These are phyloP conservation scores for Lamellibrachia satsuma DNA, from an alignment of 2,888 invertebrate species.

Conservation along the genomic window DNA sequence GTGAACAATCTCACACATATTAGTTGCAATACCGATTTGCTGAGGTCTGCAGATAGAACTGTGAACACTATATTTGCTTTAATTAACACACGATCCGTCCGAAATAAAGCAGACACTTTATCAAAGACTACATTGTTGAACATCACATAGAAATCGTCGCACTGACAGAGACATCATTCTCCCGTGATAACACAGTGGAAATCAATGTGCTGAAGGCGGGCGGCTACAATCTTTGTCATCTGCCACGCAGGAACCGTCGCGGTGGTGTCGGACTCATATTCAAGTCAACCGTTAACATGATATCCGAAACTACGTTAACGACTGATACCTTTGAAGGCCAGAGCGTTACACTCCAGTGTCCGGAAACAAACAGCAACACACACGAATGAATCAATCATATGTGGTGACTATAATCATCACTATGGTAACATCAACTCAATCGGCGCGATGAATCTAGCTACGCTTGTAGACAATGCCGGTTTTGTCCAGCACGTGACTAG, in stretches of 20 bases:
- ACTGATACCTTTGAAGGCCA: too few relatives aligned
- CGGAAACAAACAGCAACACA: too few relatives aligned
- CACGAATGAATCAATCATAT: too few relatives aligned
- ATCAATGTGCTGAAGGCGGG: background rate
- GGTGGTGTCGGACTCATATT: background rate
- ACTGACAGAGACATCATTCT: background rate
- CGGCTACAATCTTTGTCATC: background rate
- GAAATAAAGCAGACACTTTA: background rate
- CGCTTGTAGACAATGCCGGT: too few relatives aligned
- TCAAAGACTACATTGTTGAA: too few relatives aligned
- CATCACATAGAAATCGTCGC: background rate
- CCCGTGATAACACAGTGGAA: background rate
- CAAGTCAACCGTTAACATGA: too few relatives aligned
- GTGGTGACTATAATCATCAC: too few relatives aligned
- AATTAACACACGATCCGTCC: background rate
- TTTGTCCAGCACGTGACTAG: too few relatives aligned
- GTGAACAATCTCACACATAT: background rate
- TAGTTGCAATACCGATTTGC: background rate
- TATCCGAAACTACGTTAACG: too few relatives aligned
- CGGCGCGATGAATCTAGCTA: too few relatives aligned
- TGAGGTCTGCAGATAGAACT: background rate
- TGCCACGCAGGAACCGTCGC: background rate
- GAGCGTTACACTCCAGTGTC: too few relatives aligned
- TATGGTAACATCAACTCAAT: too few relatives aligned
- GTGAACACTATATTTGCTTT: background rate